Base-by-base conservation (phyloP, 2,113 vertebrate species). In the Scatophagus argus region DNA sequence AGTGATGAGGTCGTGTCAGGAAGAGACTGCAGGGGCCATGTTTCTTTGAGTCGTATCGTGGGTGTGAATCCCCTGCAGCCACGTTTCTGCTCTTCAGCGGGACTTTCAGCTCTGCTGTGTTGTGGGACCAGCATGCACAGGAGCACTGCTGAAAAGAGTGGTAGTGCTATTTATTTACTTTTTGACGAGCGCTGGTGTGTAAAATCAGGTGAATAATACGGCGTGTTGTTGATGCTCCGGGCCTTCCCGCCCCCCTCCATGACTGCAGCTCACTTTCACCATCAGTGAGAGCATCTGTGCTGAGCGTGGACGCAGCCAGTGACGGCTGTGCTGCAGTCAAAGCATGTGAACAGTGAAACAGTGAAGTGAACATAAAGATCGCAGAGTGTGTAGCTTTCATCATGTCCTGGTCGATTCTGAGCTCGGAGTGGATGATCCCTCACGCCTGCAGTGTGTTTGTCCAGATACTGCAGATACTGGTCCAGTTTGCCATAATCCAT, bases 191-290 rank as follows among this genome's bases (percentile, higher is more conserved):
- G 0, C 61, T 39, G 68, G 73, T 17, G 4, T 54, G 56, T 27
- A 44, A 77, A 67, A 23, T 43, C 6, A 27, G 41, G 8, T 1
- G 8, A n/a, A 54, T 60, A 60, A 16, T 25, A 3, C 14, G 25
- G 7, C 13, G 13, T 63, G 63, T 41, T 73, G 62, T 69, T 58
- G 63, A 63, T 19, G 68, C 62, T 74, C 7, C 11, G 7, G 69
- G 69, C 41, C 8, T 2, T n/a, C 13, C 29, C 34, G 62, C 13
- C 29, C 25, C 27, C 23, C 4, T 3, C 44, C n/a, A 25, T 25
- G 47, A 23, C 23, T 14, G 49, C 25, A 11, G 23, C 49, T 25
- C 49, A 49, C 8, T 23, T 25, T 14, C 23, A 27, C 10, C 23
- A 27, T 29, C 51, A 54, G 25, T 14, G 2, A 1, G 0, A 7